These are phyloP conservation scores for Cynopterus brachyotis DNA, from an alignment of 2,113 vertebrate genomes.

Conservation along the genomic window DNA sequence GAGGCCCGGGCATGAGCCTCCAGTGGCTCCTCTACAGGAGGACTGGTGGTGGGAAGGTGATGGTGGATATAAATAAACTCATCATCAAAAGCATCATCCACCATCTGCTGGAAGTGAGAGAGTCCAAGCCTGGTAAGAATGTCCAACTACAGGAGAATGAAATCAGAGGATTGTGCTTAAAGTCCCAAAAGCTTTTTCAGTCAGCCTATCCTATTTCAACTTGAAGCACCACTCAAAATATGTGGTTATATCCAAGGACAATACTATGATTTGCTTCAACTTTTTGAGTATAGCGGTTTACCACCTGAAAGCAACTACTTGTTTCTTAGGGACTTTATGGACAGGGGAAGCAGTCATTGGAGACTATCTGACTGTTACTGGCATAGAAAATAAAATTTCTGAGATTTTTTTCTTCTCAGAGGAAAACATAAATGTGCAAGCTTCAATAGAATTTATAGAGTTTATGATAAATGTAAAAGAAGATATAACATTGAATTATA, in stretches of 20 bases:
- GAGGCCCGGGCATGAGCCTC: no score
- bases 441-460: conserved; percentile 99
- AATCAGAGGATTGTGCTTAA: conserved; percentile 96
- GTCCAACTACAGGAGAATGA: conserved; percentile 98
- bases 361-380: conserved; percentile 97
- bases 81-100: no score
- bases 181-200: conserved; percentile 98
- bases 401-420: conserved; percentile 97
- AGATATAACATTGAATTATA: conserved; percentile 98
- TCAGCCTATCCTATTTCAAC: conserved; percentile 97
- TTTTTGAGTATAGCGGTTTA: conserved; percentile 98
- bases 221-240: conserved; percentile 98
- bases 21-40: no score
- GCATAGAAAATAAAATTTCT: conserved; percentile 99
- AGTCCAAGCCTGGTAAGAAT: conserved; percentile 97
- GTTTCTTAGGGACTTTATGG: conserved; percentile 98
- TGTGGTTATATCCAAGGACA: conserved; percentile 99
- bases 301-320: conserved; percentile 99
- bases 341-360: conserved; percentile 97
- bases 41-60: no score
- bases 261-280: conserved; percentile 96
- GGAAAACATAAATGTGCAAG: conserved; percentile 99
- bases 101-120: conserved; percentile 85
- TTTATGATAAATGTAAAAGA: conserved; percentile 99
- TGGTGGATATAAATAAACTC: no score